A percentile compares a stretch with the other conserved stretches of the same genome.
These are phyloP conservation scores for Gadopsis bispinosus DNA, from an alignment of 2,797 vertebrate genomes.

Conservation along the genomic window DNA sequence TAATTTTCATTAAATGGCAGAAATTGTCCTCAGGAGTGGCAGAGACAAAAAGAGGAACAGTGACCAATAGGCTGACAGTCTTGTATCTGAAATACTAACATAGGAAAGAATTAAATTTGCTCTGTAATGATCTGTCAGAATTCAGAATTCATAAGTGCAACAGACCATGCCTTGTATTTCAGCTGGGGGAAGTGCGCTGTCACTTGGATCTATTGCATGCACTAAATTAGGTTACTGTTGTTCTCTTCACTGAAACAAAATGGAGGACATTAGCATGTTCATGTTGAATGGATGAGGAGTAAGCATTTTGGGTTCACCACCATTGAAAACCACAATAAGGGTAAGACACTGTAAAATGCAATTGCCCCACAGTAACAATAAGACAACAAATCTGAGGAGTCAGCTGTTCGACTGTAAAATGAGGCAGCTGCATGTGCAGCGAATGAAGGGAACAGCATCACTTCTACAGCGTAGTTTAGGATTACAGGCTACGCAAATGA, in stretches of 20 bases:
- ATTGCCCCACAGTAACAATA: not conserved
- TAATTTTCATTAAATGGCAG: not conserved
- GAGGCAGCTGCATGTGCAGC: not conserved
- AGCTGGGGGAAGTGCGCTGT: not conserved
- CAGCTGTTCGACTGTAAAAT: not conserved
- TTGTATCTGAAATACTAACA: not conserved
- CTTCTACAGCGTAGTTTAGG: not conserved
- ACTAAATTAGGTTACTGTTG: constrained; percentile 10
- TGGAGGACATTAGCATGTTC: not conserved
- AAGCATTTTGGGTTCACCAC: not conserved
- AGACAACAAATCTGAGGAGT: constrained; percentile 5
- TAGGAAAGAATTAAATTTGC: not conserved
- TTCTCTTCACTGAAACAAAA: constrained; percentile 19
- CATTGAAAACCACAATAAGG: constrained; percentile 1
- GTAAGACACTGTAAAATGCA: not conserved
- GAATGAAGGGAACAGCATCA: not conserved
- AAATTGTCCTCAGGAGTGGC: not conserved
- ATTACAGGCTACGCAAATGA: not conserved
- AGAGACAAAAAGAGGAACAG: not conserved
- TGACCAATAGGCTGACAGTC: not conserved
- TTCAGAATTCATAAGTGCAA: constrained; percentile 9
- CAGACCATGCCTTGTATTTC: not conserved
- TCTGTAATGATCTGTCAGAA: not conserved
- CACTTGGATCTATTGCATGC: constrained; percentile 3
- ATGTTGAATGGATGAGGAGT: not conserved